A percentile compares a stretch with the other conserved stretches of the same genome.
These are phyloP conservation scores for Pipistrellus pygmaeus DNA, from an alignment of 2,797 vertebrate genomes.

Conservation along the genomic window DNA sequence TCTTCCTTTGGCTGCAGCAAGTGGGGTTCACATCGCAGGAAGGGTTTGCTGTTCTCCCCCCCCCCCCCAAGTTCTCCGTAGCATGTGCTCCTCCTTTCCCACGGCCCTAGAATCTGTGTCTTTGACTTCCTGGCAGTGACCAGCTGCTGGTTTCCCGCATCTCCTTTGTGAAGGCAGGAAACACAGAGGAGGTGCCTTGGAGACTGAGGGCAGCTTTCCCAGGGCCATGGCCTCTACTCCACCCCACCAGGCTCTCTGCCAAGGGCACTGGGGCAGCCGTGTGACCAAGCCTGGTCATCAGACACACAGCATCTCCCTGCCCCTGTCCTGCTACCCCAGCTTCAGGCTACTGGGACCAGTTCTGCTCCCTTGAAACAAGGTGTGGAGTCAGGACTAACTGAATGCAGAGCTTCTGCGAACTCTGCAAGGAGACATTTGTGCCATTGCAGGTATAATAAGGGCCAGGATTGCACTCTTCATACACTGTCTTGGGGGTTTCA, in stretches of 20 bases:
- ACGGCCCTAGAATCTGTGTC: background rate
- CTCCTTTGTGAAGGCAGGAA: slow-evolving; percentile 47
- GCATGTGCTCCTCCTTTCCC: slow-evolving; percentile 27
- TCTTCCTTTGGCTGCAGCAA: background rate
- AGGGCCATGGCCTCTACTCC: background rate
- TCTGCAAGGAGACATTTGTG: background rate
- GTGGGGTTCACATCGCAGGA: background rate
- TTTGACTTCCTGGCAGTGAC: background rate
- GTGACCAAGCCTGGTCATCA: background rate
- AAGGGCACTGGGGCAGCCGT: background rate
- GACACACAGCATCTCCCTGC: background rate
- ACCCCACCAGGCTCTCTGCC: background rate
- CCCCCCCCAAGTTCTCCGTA: background rate
- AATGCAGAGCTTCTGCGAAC: background rate
- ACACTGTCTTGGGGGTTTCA: background rate
- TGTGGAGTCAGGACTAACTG: background rate
- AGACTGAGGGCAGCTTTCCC: background rate
- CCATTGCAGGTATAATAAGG: background rate
- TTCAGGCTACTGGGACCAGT: background rate
- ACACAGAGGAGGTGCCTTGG: slow-evolving; percentile 12
- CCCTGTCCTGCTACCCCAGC: background rate
- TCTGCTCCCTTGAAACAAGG: background rate
- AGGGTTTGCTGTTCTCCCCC: background rate
- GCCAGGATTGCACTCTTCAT: background rate
- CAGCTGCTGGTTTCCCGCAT: background rate